Evolutionary conservation across 2,888 invertebrate species (phyloP).

Genomic region (Cheilosia pagana): DNA sequence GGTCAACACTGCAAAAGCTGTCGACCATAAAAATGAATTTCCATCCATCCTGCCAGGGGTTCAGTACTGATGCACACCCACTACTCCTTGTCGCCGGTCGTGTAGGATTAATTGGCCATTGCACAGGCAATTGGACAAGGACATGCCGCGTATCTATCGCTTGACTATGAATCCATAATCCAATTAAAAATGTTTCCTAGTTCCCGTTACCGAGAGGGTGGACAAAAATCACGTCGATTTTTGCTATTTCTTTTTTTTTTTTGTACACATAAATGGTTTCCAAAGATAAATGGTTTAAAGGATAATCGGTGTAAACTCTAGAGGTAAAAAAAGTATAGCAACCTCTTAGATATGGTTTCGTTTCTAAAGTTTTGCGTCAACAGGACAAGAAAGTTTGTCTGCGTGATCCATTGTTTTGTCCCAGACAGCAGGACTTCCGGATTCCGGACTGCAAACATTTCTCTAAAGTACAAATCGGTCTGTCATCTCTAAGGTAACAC

Average conservation of each 20-base stretch:
- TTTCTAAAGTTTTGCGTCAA: slow-evolving; percentile 27
- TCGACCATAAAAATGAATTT: slow-evolving; percentile 65
- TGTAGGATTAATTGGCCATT: slow-evolving; percentile 63
- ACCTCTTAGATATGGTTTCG: slow-evolving; percentile 23
- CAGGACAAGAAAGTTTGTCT: slow-evolving; percentile 36
- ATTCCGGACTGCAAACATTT: slow-evolving; percentile 50
- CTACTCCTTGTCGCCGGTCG: slow-evolving; percentile 12
- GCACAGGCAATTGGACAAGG: slow-evolving; percentile 65
- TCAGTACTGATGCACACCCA: not conserved
- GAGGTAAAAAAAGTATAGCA: not conserved
- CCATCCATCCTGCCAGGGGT: slow-evolving; percentile 20
- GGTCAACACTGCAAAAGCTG: slow-evolving; percentile 26
- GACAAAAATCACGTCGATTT: slow-evolving; percentile 27
- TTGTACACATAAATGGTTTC: not conserved
- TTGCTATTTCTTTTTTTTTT: slow-evolving; percentile 5
- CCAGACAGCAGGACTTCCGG: slow-evolving; percentile 51
- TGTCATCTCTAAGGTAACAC: slow-evolving; percentile 50
- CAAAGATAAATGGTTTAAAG: slow-evolving; percentile 22
- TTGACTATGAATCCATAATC: slow-evolving; percentile 62
- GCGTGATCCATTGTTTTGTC: slow-evolving; percentile 57
- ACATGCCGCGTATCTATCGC: slow-evolving; percentile 36
- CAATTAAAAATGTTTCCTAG: slow-evolving; percentile 65
- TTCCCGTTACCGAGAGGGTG: not conserved
- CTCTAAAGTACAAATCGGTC: slow-evolving; percentile 22
- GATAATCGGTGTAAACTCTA: slow-evolving; percentile 34